phyloP scores from a whole-genome alignment of 2,113 vertebrate species.

The Sylvia atricapilla region DNA sequence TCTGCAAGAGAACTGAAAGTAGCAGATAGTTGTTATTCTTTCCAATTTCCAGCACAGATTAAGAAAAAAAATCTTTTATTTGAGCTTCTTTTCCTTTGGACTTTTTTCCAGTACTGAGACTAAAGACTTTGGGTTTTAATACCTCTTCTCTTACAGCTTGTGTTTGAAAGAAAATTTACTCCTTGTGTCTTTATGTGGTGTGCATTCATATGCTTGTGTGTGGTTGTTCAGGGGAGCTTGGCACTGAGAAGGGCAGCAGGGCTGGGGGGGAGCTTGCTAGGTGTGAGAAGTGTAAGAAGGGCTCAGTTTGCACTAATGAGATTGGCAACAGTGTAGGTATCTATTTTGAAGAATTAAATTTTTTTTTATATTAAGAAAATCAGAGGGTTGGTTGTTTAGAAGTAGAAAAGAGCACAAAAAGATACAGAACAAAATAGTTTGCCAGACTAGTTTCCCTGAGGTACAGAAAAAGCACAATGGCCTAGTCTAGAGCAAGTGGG shows the following conservation, averaged over 20 bases:
- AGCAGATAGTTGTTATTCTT: conserved; percentile 12
- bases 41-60: not conserved
- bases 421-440: not conserved
- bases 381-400: not conserved
- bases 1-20: not conserved
- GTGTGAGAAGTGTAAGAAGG: not conserved
- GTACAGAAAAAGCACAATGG: not conserved
- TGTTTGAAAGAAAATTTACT: not conserved
- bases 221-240: not conserved
- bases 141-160: not conserved
- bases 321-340: not conserved
- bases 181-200: not conserved
- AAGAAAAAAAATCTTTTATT: not conserved
- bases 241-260: not conserved
- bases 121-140: not conserved
- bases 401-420: not conserved
- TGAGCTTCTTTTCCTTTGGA: not conserved
- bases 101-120: not conserved
- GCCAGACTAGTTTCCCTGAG: not conserved
- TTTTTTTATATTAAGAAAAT: not conserved
- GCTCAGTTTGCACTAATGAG: not conserved
- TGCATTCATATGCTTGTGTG: not conserved
- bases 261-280: not conserved
- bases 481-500: not conserved
- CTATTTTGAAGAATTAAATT: not conserved